A percentile compares a stretch with the other conserved stretches of the same genome.
phyloP scores from a whole-genome alignment of 2,113 vertebrate species.

The Ameiurus melas region DNA sequence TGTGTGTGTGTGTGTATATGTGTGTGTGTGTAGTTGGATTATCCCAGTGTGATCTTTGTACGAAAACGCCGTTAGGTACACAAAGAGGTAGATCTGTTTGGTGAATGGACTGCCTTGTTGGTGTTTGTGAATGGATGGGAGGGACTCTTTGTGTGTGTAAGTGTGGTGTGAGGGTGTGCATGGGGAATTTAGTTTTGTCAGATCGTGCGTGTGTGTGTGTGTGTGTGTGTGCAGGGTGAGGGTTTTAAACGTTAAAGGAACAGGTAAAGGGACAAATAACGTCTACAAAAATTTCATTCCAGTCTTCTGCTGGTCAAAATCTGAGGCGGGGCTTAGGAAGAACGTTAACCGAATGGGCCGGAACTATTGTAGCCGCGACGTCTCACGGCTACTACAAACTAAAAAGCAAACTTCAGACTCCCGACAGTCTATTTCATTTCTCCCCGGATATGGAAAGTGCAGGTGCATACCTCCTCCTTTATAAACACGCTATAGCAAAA shows the following conservation, averaged over 20 bases:
- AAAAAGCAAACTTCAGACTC: background rate
- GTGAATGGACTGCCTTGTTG: conserved; percentile 46
- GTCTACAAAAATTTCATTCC: background rate
- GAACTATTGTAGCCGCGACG: too few relatives aligned
- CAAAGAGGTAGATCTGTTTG: conserved; percentile 17
- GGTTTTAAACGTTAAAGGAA: conserved; percentile 11
- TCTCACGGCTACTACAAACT: background rate
- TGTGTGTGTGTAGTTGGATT: conserved; percentile 32
- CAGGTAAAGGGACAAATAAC: background rate
- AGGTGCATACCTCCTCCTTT: too few relatives aligned
- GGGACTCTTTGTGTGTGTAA: conserved; percentile 14
- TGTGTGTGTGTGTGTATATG: too few relatives aligned
- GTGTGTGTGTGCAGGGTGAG: conserved; percentile 2
- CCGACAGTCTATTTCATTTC: background rate
- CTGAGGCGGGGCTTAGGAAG: background rate
- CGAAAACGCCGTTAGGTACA: conserved; percentile 36
- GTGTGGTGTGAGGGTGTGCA: conserved; percentile 1
- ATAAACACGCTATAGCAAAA: background rate
- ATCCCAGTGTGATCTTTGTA: conserved; percentile 45
- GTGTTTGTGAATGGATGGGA: conserved; percentile 39
- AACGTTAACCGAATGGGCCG: background rate
- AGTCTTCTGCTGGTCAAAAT: background rate
- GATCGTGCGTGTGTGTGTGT: background rate
- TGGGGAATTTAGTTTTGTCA: conserved; percentile 14
- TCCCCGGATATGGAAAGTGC: background rate